Evolutionary conservation across 2,888 invertebrate species (phyloP).

Genomic region (Chrysina gloriosa): DNA sequence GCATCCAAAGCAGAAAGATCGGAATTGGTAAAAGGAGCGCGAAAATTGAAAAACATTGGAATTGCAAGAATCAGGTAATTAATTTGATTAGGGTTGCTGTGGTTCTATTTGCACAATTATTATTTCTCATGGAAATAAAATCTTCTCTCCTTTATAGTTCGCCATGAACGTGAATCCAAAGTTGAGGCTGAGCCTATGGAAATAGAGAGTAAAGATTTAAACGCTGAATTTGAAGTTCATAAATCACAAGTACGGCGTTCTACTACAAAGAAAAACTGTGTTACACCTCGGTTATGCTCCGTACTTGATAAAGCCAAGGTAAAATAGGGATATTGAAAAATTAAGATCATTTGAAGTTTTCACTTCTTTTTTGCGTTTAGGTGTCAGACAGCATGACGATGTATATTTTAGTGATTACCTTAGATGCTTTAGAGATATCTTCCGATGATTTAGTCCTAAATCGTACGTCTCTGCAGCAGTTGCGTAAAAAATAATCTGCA

Average conservation of each 20-base stretch:
- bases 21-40: background rate
- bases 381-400: background rate
- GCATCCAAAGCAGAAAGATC: background rate
- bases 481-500: no score
- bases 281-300: background rate
- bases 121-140: background rate
- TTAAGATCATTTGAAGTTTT: background rate
- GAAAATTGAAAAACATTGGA: background rate
- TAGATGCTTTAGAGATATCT: no score
- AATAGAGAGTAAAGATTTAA: background rate
- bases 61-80: background rate
- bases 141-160: background rate
- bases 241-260: background rate
- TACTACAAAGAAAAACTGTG: background rate
- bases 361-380: background rate
- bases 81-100: background rate
- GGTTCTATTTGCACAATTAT: background rate
- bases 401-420: background rate
- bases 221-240: background rate
- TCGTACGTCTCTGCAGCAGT: no score
- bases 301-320: background rate
- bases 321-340: background rate
- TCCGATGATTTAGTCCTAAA: no score
- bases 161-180: background rate
- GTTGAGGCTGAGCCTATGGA: background rate